A percentile compares a stretch with the other conserved stretches of the same genome.
Conservation (phyloP, 2,797 vertebrate genomes). For the Tarsius wallacei region DNA sequence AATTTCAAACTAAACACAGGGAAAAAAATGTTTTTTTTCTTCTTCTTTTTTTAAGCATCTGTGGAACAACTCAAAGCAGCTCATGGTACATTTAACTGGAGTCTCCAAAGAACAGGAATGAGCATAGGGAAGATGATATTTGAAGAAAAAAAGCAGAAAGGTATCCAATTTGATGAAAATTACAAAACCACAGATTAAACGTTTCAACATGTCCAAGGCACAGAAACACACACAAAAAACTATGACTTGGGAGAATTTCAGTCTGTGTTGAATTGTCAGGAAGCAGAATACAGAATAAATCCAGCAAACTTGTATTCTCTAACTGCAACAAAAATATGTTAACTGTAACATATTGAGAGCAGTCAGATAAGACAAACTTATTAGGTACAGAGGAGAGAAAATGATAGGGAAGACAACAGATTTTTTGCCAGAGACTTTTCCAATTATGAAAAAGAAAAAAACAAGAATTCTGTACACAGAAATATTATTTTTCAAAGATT, state of each 20-base stretch:
- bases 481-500: neutral
- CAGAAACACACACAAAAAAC: neutral
- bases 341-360: neutral
- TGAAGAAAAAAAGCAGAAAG: neutral
- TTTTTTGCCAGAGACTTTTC: neutral
- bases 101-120: neutral
- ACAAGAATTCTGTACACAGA: neutral
- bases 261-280: neutral
- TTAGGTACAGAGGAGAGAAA: neutral
- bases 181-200: neutral
- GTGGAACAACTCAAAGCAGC: neutral
- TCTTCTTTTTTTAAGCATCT: neutral
- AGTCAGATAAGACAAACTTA: neutral
- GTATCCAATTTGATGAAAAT: neutral
- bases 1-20: neutral
- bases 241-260: neutral
- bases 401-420: neutral
- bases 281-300: neutral
- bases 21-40: neutral
- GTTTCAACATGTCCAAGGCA: neutral
- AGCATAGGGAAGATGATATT: neutral
- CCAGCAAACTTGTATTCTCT: neutral
- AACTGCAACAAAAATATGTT: no score
- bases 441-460: neutral
- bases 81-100: neutral